Evolutionary conservation across 2,113 vertebrate species (phyloP), one percentile per base, ranked within the genome.

Genomic region (Petrocephalus microphthalmus): DNA sequence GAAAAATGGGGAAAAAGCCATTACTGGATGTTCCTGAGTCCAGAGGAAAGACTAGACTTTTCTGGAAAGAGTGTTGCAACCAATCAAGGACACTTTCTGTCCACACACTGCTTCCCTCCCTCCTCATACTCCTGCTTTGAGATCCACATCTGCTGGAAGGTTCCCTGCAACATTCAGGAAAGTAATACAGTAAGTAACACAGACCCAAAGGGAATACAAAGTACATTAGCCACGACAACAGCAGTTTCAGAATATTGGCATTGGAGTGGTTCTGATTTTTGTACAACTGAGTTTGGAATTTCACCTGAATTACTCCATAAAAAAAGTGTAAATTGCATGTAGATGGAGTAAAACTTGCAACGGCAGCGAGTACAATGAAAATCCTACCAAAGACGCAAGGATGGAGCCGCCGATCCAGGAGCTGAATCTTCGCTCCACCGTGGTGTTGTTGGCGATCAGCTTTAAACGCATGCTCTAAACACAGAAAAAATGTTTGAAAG

Each of bases 91-190:
- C 98, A 99, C 95, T 99, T 99, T 93, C 98, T 97, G 94, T 99
- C 98, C 90, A 99, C 98, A 91, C 98, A 99, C 89, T 99, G 98
- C 93, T 99, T 99, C 87, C 98, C 94, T 99, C 98, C 94, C 94
- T 99, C 98, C 94, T 99, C 98, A 29, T 99, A 99, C 88, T 99
- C 98, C 92, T 99, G 98, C 93, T 99, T 99, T 19, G 98, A 99
- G 94, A 99, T 99, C 98, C 98, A 99, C 98, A 99, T 99, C 93
- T 99, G 98, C 90, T 99, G 98, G 93, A 99, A 99, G 88, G 98
- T 99, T 89, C 98, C 98, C 98, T 99, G 89, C 51, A 88, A 93
- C 19, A 11, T 54, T 64, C 11, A 42, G 33, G 71, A 37, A 74
- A 53, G 52, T 53, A 53, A 53, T 53, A 10, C 52, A 53, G 13